These are phyloP conservation scores for Etheostoma cragini DNA, from an alignment of 2,113 vertebrate species.

Conservation along the genomic window DNA sequence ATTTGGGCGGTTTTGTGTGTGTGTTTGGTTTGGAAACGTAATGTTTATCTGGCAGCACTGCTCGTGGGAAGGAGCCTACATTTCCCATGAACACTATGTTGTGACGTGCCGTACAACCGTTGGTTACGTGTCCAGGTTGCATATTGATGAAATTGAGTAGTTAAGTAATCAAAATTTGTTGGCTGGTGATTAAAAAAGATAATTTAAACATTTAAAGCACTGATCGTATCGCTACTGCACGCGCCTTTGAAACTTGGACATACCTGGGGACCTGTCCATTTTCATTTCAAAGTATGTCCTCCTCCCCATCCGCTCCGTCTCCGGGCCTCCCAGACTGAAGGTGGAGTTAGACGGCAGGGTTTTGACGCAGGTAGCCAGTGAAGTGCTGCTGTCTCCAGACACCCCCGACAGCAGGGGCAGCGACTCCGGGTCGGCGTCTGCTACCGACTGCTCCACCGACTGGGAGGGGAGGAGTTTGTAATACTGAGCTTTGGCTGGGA, in stretches of 20 bases:
- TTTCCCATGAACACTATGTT: too few species aligned
- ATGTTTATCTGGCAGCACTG: too few species aligned
- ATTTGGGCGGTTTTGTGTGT: too few species aligned
- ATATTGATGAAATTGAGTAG: too few species aligned
- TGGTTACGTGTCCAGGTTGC: too few species aligned
- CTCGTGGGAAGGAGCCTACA: too few species aligned
- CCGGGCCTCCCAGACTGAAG: constrained; percentile 39
- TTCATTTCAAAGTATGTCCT: constrained; percentile 76
- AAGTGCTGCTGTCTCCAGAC: constrained; percentile 77
- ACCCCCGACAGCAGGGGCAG: constrained; percentile 65
- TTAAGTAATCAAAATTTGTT: too few species aligned
- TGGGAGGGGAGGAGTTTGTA: constrained; percentile 85
- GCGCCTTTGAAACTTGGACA: not conserved
- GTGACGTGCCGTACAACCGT: too few species aligned
- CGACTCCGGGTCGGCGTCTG: constrained; percentile 78
- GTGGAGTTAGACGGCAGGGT: constrained; percentile 66
- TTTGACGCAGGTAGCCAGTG: constrained; percentile 79
- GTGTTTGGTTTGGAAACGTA: too few species aligned
- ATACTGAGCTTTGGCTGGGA: constrained; percentile 83
- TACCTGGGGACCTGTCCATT: constrained; percentile 71
- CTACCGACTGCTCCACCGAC: constrained; percentile 84
- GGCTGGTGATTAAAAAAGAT: too few species aligned
- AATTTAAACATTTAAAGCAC: too few species aligned
- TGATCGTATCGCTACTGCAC: not conserved
- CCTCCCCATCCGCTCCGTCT: constrained; percentile 36